Evolutionary conservation across 2,113 vertebrate genomes (phyloP).

Genomic region (Corythoichthys intestinalis): DNA sequence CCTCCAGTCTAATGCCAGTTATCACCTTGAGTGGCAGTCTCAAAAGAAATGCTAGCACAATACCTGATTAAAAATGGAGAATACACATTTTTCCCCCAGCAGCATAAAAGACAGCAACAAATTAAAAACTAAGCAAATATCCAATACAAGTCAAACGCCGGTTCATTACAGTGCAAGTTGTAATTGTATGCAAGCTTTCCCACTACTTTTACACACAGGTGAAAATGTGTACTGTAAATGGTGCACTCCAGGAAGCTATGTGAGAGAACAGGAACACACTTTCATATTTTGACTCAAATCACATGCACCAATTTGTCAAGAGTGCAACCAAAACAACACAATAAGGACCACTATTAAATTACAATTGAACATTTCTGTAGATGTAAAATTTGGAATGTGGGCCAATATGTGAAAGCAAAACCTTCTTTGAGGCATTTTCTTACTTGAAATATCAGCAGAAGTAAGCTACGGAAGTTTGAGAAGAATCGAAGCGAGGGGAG

Average conservation of each 20-base stretch:
- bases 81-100: not conserved
- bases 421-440: conserved; percentile 3
- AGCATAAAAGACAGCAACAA: not conserved
- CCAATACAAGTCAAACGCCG: not conserved
- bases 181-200: conserved; percentile 12
- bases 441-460: conserved; percentile 9
- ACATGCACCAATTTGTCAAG: conserved; percentile 7
- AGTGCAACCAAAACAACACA: conserved; percentile 11
- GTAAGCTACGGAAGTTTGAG: conserved; percentile 24
- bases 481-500: not conserved
- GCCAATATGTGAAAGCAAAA: conserved; percentile 12
- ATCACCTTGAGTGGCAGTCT: conserved; percentile 25
- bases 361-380: conserved; percentile 14
- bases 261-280: conserved; percentile 9
- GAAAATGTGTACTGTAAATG: conserved; percentile 20
- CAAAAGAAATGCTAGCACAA: conserved; percentile 11
- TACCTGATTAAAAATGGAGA: not conserved
- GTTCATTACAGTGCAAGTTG: not conserved
- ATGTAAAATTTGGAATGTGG: not conserved
- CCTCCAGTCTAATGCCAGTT: conserved; percentile 18
- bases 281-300: conserved; percentile 26
- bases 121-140: not conserved
- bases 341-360: not conserved
- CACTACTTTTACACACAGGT: conserved; percentile 5
- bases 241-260: conserved; percentile 13